phyloP scores from a whole-genome alignment of 2,888 invertebrate genomes.

The Leistus spinibarbis region DNA sequence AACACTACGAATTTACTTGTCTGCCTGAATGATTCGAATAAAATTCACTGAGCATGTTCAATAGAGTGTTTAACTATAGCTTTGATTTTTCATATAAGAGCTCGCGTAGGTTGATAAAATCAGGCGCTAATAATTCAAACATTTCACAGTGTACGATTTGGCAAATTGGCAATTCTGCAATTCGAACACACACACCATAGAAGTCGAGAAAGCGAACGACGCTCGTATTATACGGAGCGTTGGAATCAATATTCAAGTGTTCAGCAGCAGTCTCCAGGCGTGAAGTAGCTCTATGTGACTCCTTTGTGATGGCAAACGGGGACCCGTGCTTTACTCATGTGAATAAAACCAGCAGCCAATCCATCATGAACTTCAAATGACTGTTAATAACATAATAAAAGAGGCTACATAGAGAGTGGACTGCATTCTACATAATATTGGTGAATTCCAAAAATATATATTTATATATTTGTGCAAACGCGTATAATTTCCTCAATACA shows the following conservation, averaged over 20 bases:
- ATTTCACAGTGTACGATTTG: conserved; percentile 17
- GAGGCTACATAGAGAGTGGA: no score
- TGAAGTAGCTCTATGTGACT: not conserved
- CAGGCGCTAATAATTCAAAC: conserved; percentile 10
- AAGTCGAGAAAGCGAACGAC: not conserved
- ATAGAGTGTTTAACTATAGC: not conserved
- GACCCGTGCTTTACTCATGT: not conserved
- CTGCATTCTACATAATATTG: not conserved
- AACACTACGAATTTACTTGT: no score
- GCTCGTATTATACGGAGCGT: not conserved
- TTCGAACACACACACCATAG: not conserved
- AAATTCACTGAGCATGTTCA: no score
- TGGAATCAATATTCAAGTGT: conserved; percentile 15
- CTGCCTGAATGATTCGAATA: no score
- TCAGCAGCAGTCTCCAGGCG: not conserved
- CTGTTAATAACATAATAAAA: no score
- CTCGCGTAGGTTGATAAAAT: not conserved
- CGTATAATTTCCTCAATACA: not conserved
- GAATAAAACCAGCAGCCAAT: not conserved
- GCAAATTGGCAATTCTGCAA: conserved; percentile 16
- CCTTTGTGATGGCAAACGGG: not conserved
- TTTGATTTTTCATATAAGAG: not conserved
- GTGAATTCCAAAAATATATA: not conserved
- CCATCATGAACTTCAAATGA: not conserved
- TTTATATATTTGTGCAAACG: not conserved